These are phyloP conservation scores for Tethea ocularis DNA, from an alignment of 2,888 invertebrate genomes.

Conservation along the genomic window DNA sequence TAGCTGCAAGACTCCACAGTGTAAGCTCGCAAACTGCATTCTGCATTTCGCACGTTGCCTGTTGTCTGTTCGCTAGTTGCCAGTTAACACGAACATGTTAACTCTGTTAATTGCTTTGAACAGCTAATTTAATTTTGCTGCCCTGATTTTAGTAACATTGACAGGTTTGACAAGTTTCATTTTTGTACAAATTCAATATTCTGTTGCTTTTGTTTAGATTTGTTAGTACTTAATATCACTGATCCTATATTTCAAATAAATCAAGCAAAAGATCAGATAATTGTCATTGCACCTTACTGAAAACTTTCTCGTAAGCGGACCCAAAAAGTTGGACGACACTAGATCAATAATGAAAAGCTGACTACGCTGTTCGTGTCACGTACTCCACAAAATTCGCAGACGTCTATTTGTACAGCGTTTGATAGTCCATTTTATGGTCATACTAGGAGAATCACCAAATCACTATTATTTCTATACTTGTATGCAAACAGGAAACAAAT, in stretches of 20 bases:
- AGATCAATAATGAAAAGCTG: slow-evolving; percentile 42
- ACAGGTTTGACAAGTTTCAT: too few relatives aligned
- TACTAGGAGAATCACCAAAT: not conserved
- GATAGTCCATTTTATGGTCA: not conserved
- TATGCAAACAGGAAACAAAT: not conserved
- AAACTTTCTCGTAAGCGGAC: slow-evolving; percentile 22
- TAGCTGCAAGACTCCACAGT: slow-evolving; percentile 32
- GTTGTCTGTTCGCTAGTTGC: not conserved
- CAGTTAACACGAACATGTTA: not conserved
- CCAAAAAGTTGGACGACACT: slow-evolving; percentile 24
- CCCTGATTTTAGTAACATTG: too few relatives aligned
- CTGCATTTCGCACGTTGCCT: slow-evolving; percentile 44
- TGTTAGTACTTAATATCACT: too few relatives aligned
- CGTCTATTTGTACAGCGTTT: slow-evolving; percentile 21
- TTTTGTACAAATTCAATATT: too few relatives aligned
- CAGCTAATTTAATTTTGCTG: slow-evolving; percentile 31
- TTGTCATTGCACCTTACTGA: not conserved
- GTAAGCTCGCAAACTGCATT: slow-evolving; percentile 24
- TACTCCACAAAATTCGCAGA: slow-evolving; percentile 36
- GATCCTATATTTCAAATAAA: too few relatives aligned
- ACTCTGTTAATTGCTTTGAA: slow-evolving; percentile 12
- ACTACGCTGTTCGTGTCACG: slow-evolving; percentile 54
- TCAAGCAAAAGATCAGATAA: not conserved
- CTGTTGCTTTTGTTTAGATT: too few relatives aligned
- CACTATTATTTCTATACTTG: not conserved